Evolutionary conservation across 2,113 vertebrate genomes (phyloP), one percentile per base, ranked within the genome.

Genomic region (Coturnix japonica): DNA sequence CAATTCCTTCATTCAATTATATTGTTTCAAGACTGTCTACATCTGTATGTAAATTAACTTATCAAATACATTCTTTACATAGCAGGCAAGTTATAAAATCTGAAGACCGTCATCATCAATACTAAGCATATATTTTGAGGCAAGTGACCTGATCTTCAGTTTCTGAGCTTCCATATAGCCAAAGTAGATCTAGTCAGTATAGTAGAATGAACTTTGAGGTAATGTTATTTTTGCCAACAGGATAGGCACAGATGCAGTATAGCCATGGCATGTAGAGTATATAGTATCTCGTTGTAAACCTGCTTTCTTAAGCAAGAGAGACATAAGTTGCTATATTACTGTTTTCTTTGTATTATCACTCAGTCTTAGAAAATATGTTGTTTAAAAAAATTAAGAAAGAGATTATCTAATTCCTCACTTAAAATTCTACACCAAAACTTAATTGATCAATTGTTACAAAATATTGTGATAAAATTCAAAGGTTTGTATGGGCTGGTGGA

Each of bases 21-120:
- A 22, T 59, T 33, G 20, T 22, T 76, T 83, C 46, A 57, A 67
- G n/a, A 3, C 28, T 46, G 25, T 23, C 5, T 37, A 11, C 3
- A 17, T 11, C 43, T 25, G 10, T 2, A 7, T 6, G 1, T 39
- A 6, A 23, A 19, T 80, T 57, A 75, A 6, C 9, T 51, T 46
- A 31, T 39, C 64, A 66, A 23, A 66, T 28, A 51, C 3, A 33
- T 60, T 20, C 22, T 80, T 75, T 79, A 20, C 25, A 39, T 22
- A 5, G 7, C 22, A 28, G 6, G 35, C 57, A 39, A 72, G 28
- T 44, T 6, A 51, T 51, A 70, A 84, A 56, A 1, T 19, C 10
- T 63, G 28, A 18, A 41, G 17, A 28, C 1, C 0, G 13, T 16
- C 14, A 47, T 26, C 3, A 39, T 35, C 4, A 2, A 8, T 28